phyloP scores from a whole-genome alignment of 2,113 vertebrate genomes.

The Hippocampus guttulatus region DNA sequence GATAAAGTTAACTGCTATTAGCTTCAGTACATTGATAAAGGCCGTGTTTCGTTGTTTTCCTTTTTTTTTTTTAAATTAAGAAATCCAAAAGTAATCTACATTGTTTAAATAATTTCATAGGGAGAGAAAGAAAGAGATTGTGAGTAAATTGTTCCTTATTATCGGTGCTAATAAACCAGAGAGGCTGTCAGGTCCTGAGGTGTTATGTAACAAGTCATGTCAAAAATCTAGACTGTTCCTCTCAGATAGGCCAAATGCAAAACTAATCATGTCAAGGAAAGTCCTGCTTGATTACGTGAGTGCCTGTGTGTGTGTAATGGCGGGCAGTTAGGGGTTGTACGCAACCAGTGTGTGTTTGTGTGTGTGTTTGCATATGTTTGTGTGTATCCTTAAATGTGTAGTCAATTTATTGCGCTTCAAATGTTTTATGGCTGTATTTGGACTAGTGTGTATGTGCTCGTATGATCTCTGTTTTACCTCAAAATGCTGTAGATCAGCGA shows the following conservation, averaged over 20 bases:
- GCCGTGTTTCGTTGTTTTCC: too few species aligned
- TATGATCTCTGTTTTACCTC: too few species aligned
- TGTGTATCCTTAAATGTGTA: not conserved
- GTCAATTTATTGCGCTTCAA: not conserved
- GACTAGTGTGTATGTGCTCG: too few species aligned
- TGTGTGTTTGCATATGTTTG: conserved; percentile 2
- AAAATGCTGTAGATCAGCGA: too few species aligned
- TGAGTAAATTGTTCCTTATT: conserved; percentile 61
- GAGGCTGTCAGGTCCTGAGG: conserved; percentile 68
- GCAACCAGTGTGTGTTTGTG: conserved; percentile 15
- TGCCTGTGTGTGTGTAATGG: conserved; percentile 8
- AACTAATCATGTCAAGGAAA: conserved; percentile 78
- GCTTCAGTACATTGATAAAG: conserved; percentile 10
- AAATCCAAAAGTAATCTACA: not conserved
- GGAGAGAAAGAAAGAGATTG: conserved; percentile 15
- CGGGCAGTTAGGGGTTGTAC: too few species aligned
- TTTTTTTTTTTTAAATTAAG: not conserved
- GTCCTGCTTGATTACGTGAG: conserved; percentile 54
- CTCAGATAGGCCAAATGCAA: conserved; percentile 74
- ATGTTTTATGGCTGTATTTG: not conserved
- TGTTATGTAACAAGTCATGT: conserved; percentile 75
- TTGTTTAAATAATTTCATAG: not conserved
- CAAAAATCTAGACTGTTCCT: conserved; percentile 77
- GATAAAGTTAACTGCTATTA: conserved; percentile 6
- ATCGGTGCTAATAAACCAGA: conserved; percentile 75